Percentiles rank a stretch among this genome's conserved stretches.
phyloP scores from a whole-genome alignment of 2,888 invertebrate genomes.

The Axea sp. region DNA sequence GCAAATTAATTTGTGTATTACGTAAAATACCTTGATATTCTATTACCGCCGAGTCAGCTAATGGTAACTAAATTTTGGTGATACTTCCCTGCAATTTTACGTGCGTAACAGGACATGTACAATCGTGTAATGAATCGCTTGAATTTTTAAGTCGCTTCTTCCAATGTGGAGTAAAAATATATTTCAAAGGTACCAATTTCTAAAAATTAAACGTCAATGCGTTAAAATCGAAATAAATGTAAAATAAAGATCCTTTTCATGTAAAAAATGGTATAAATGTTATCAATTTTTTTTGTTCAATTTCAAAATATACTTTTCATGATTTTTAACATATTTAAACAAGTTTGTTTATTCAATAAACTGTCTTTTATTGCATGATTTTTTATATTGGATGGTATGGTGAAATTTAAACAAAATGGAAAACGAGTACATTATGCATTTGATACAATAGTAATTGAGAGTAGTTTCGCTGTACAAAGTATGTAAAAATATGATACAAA shows the following conservation, averaged over 20 bases:
- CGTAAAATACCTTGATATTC: slow-evolving; percentile 50
- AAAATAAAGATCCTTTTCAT: slow-evolving; percentile 14
- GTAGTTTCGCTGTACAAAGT: too few relatives aligned
- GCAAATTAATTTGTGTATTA: slow-evolving; percentile 60
- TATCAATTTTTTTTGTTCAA: slow-evolving; percentile 3
- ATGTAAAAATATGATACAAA: too few relatives aligned
- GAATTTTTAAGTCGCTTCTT: slow-evolving; percentile 23
- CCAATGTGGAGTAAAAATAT: not conserved
- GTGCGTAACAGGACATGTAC: not conserved
- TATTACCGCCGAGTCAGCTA: slow-evolving; percentile 27
- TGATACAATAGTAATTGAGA: too few relatives aligned
- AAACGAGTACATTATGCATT: too few relatives aligned
- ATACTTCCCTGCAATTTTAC: slow-evolving; percentile 18
- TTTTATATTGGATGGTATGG: slow-evolving; percentile 14
- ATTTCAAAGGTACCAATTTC: slow-evolving; percentile 12
- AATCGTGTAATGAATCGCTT: slow-evolving; percentile 24
- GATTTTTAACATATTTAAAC: slow-evolving; percentile 16
- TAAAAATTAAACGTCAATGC: slow-evolving; percentile 1
- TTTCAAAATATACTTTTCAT: slow-evolving; percentile 2
- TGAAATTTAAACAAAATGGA: not conserved
- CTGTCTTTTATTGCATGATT: slow-evolving; percentile 9
- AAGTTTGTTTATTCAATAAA: slow-evolving; percentile 34
- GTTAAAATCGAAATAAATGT: slow-evolving; percentile 13
- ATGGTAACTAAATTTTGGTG: slow-evolving; percentile 39
- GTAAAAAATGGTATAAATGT: slow-evolving; percentile 9